Conservation (phyloP, 2,113 vertebrate genomes). For the Malurus cyaneus region DNA sequence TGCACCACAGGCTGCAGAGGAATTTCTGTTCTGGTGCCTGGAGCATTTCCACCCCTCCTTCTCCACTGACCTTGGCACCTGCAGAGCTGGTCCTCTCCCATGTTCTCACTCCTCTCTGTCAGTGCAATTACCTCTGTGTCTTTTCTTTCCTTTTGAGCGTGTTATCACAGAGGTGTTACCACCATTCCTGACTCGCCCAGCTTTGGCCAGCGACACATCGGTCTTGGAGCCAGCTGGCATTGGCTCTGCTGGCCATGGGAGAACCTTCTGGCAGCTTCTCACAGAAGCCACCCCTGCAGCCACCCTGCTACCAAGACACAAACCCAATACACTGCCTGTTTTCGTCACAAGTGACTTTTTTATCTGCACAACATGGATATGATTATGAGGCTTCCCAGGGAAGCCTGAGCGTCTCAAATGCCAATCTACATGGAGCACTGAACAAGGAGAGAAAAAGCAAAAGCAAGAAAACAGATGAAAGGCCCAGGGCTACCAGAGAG, state of each 20-base stretch:
- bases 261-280: background rate
- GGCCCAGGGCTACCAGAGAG: background rate
- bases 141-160: background rate
- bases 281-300: background rate
- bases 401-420: background rate
- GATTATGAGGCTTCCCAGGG: background rate
- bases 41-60: background rate
- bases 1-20: background rate
- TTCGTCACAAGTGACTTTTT: background rate
- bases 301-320: background rate
- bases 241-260: background rate
- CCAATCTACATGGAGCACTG: background rate
- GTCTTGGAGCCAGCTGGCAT: background rate
- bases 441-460: background rate
- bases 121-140: no score
- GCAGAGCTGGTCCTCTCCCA: background rate
- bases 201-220: accelerated
- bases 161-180: background rate
- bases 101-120: background rate
- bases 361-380: background rate
- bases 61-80: background rate
- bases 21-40: background rate
- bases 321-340: background rate
- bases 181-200: no score
- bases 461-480: background rate